Base-by-base conservation (phyloP, 2,888 invertebrate genomes). In the Callyntrura guangdongensis region DNA sequence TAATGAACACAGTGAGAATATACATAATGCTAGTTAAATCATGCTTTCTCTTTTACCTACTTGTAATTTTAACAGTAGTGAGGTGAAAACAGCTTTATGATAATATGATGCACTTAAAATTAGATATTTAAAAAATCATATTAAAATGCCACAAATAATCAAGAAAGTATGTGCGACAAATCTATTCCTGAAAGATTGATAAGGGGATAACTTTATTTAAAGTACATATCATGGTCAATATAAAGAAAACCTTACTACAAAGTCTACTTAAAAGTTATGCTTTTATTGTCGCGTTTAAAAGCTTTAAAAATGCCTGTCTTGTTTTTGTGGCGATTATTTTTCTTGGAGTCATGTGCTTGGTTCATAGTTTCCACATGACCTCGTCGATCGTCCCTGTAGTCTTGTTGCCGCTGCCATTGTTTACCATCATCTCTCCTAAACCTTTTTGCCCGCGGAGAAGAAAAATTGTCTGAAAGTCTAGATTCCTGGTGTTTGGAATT, bases 281-380 rank as follows among this genome's bases (percentile, higher is more conserved):
- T 85, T 36, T 56, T 53, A 27, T 74, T 85, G 27, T 49, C 85
- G 0, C 59, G 8, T 20, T 85, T 85, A 11, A 49, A 85, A 85
- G 85, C 85, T n/a, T 85, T 85, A 36, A 85, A 85, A 5, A 85
- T 85, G 1, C 59, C 74, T 11, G 72, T 27, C 17, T 67, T 69
- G 12, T 82, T 59, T n/a, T 59, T 61, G 5, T 61, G 36, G 20
- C 53, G 67, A 27, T 69, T 22, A 53, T 14, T 47, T n/a, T 27
- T 61, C 61, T 20, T 25, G 14, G 20, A 83, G n/a, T 74, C 17
- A 4, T 14, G 2, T 8, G 17, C 5, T 11, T 74, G 74, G 20
- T 20, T 47, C 0, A 49, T 17, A 17, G 49, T 4, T 20, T 49
- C 9, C 4, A 6, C n/a, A 6, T 74, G 74, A 47, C 22, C 17